Evolutionary conservation across 2,113 vertebrate species (phyloP).

Genomic region (Actinemys pallida): DNA sequence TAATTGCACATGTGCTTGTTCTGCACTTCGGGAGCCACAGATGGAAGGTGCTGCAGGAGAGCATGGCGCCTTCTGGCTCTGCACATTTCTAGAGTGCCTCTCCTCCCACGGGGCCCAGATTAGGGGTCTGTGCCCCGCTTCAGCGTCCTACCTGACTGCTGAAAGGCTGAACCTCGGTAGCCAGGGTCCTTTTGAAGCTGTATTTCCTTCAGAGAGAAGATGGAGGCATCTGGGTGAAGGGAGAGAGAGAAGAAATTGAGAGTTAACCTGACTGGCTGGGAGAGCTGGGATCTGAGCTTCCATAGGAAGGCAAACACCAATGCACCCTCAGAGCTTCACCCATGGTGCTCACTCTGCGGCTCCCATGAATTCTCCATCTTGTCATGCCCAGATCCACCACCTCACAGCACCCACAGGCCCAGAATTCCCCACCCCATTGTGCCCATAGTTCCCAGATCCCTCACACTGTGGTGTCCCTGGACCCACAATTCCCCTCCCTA

Average conservation of each 20-base stretch:
- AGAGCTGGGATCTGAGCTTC: rapidly evolving
- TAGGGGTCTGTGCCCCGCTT: rapidly evolving
- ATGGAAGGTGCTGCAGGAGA: rapidly evolving
- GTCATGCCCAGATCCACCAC: background rate
- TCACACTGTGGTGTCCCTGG: background rate
- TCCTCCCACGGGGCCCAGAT: rapidly evolving
- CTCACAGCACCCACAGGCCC: background rate
- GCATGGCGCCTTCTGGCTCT: background rate
- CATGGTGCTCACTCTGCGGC: background rate
- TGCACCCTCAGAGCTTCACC: background rate
- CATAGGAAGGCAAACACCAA: background rate
- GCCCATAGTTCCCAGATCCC: no score
- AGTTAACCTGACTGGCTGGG: background rate
- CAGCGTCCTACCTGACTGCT: slow-evolving; percentile 87
- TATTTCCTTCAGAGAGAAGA: slow-evolving; percentile 94
- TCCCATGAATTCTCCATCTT: rapidly evolving
- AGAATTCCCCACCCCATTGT: no score
- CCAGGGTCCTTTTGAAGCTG: slow-evolving; percentile 96
- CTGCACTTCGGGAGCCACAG: background rate
- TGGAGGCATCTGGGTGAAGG: slow-evolving; percentile 82
- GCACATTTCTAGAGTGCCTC: background rate
- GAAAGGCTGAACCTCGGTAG: slow-evolving; percentile 89
- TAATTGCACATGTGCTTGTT: background rate
- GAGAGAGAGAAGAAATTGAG: background rate
- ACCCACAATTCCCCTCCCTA: rapidly evolving